A percentile compares a stretch with the other conserved stretches of the same genome.
Conservation (phyloP, 2,888 invertebrate genomes). For the Rugalucina vietnamica region DNA sequence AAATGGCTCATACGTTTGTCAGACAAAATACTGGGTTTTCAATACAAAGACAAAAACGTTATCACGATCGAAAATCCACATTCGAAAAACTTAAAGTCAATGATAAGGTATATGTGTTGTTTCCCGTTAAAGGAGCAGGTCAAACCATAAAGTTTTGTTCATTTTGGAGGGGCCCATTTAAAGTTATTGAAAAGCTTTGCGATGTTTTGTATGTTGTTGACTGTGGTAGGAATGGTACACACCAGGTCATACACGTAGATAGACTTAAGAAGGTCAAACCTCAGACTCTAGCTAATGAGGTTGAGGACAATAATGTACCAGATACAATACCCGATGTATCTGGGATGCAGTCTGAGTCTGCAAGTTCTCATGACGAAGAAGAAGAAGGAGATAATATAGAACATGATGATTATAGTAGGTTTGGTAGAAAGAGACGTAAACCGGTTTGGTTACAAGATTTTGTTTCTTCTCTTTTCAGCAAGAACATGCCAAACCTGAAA, state of each 20-base stretch:
- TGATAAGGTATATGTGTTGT: constrained; percentile 50
- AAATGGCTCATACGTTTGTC: constrained; percentile 33
- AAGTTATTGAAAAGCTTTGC: constrained; percentile 30
- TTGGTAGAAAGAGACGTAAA: neutral
- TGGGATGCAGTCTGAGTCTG: too few species aligned
- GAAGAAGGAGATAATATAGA: too few species aligned
- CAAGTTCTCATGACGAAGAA: too few species aligned
- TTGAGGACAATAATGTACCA: too few species aligned
- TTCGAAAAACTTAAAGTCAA: constrained; percentile 34
- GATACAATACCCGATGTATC: too few species aligned
- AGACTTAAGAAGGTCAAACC: constrained; percentile 8
- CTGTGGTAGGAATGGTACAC: constrained; percentile 34
- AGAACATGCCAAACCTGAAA: neutral
- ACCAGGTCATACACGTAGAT: constrained; percentile 16
- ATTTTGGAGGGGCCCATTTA: constrained; percentile 44
- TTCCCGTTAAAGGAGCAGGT: constrained; percentile 51
- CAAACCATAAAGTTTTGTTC: constrained; percentile 40
- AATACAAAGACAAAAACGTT: constrained; percentile 49
- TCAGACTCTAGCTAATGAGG: neutral
- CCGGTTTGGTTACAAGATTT: constrained; percentile 33
- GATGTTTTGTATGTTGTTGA: constrained; percentile 47
- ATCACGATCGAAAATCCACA: constrained; percentile 33
- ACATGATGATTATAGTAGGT: constrained; percentile 13
- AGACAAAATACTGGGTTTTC: constrained; percentile 19
- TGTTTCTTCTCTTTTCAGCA: constrained; percentile 36